Conservation (phyloP, 2,888 invertebrate genomes). For the Rhagonycha lutea region DNA sequence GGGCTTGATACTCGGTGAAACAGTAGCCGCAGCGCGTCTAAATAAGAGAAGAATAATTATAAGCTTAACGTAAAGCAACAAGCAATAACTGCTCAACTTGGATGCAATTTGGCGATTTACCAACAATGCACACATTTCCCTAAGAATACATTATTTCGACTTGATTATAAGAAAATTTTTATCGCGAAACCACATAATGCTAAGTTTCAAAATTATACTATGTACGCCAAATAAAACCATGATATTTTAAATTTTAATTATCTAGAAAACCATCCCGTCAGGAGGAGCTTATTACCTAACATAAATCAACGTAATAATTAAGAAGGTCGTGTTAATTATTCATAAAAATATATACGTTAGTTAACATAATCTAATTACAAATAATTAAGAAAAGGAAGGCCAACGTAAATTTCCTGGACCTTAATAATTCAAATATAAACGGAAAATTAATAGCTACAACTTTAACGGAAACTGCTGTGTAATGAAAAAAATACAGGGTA, state of each 20-base stretch:
- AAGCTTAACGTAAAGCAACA: conserved; percentile 27
- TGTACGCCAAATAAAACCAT: background rate
- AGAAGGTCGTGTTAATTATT: background rate
- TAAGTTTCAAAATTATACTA: background rate
- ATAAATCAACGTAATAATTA: background rate
- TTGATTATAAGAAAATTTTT: background rate
- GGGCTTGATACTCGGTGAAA: conserved; percentile 16
- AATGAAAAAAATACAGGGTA: conserved; percentile 22
- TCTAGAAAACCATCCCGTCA: background rate
- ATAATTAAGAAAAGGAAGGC: conserved; percentile 3
- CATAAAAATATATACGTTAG: background rate
- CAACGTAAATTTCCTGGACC: conserved; percentile 1
- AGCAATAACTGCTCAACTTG: conserved; percentile 21
- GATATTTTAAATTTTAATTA: background rate
- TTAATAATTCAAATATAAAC: conserved; percentile 4
- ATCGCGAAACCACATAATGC: background rate
- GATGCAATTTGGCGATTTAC: conserved; percentile 17
- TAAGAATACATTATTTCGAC: background rate
- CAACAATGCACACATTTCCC: conserved; percentile 7
- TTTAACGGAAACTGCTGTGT: conserved; percentile 25
- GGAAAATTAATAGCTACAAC: conserved; percentile 23
- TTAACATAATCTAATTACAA: conserved; percentile 1
- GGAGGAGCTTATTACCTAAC: background rate
- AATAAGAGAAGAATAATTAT: conserved; percentile 26
- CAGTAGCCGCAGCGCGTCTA: conserved; percentile 19